A percentile compares a stretch with the other conserved stretches of the same genome.
Conservation (phyloP, 2,797 vertebrate species). For the Cryptoblepharus egeriae region DNA sequence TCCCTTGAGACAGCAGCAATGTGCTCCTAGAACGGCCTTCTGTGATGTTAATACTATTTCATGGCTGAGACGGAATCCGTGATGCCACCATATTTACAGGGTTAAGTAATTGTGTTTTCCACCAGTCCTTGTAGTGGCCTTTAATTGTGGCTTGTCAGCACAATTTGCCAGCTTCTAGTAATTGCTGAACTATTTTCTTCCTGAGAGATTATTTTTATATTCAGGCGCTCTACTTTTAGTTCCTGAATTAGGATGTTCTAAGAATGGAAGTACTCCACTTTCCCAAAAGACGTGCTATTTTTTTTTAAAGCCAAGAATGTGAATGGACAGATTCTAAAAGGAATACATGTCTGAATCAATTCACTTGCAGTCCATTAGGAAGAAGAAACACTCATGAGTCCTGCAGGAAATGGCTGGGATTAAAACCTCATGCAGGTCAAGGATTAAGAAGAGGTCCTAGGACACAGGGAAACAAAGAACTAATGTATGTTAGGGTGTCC, state of each 20-base stretch:
- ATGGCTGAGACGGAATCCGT: not conserved
- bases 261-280: constrained; percentile 24
- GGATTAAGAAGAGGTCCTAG: no score
- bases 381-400: not conserved
- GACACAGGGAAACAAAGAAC: no score
- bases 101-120: constrained; percentile 22
- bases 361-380: not conserved
- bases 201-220: constrained; percentile 31
- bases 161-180: constrained; percentile 12
- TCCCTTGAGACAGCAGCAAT: not conserved
- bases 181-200: constrained; percentile 31
- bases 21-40: constrained; percentile 8
- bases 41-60: constrained; percentile 26
- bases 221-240: not conserved
- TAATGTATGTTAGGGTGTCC: no score
- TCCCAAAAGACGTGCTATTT: constrained; percentile 16
- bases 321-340: constrained; percentile 13
- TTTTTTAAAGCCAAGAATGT: not conserved
- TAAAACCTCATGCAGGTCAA: no score
- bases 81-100: not conserved
- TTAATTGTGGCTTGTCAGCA: not conserved
- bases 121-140: constrained; percentile 4
- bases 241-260: not conserved
- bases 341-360: not conserved
- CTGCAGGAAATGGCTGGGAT: not conserved